A percentile compares a stretch with the other conserved stretches of the same genome.
Conservation (phyloP, 2,888 invertebrate genomes). For the Lasioglossum leucozonium region DNA sequence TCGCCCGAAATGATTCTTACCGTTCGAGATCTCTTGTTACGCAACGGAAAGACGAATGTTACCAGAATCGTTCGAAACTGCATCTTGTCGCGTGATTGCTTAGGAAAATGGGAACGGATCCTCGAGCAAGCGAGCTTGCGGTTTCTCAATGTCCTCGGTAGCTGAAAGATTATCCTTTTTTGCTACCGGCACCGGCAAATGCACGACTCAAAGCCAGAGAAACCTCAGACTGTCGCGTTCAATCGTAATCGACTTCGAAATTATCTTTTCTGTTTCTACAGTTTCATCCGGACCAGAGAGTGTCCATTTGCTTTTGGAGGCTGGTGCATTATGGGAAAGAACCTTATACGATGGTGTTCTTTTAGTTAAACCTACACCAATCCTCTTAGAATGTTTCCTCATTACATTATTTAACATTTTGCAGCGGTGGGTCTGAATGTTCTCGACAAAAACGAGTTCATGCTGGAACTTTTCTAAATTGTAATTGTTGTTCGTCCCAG, state of each 20-base stretch:
- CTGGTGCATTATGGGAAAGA: too few relatives aligned
- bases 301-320: neutral
- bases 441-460: neutral
- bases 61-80: neutral
- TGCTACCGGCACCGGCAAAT: constrained; percentile 41
- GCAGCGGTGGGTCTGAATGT: neutral
- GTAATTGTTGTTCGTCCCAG: neutral
- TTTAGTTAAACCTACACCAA: too few relatives aligned
- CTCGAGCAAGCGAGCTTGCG: constrained; percentile 35
- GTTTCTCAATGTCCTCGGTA: constrained; percentile 38
- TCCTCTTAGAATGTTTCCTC: neutral
- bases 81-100: constrained; percentile 36
- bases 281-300: neutral
- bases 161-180: constrained; percentile 51
- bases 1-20: neutral
- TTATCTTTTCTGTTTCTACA: neutral
- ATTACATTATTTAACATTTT: neutral
- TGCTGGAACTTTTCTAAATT: neutral
- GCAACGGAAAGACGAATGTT: neutral
- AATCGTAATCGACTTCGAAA: constrained; percentile 6
- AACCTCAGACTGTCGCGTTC: neutral
- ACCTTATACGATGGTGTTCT: neutral
- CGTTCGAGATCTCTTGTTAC: neutral
- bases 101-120: constrained; percentile 32
- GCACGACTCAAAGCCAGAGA: neutral